A percentile compares a stretch with the other conserved stretches of the same genome.
Conservation (phyloP, 2,797 vertebrate genomes). For the Lindbergichthys nudifrons region DNA sequence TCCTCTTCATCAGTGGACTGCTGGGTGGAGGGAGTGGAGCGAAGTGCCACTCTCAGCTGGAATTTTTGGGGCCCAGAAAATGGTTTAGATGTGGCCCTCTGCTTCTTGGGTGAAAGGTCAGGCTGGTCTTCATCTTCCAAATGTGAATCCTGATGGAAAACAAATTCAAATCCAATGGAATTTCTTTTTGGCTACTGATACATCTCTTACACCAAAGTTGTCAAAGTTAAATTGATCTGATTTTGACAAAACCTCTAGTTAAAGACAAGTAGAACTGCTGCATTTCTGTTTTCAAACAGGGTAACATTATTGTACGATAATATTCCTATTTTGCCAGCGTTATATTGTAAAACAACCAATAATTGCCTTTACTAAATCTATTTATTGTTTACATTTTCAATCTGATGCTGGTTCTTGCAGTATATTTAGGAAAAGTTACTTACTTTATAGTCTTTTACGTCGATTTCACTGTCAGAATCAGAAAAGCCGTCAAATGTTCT, state of each 20-base stretch:
- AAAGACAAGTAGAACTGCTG: not conserved
- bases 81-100: slow-evolving; percentile 29
- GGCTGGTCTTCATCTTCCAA: slow-evolving; percentile 25
- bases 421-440: not conserved
- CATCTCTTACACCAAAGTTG: not conserved
- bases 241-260: not conserved
- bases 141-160: slow-evolving; percentile 42
- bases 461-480: slow-evolving; percentile 74
- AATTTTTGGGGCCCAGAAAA: slow-evolving; percentile 47
- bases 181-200: not conserved
- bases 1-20: slow-evolving; percentile 46
- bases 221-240: not conserved
- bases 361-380: not conserved
- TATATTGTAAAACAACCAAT: not conserved
- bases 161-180: not conserved
- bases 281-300: not conserved
- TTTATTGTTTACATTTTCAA: not conserved
- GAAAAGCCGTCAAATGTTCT: slow-evolving; percentile 81
- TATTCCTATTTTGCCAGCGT: not conserved
- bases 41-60: slow-evolving; percentile 77
- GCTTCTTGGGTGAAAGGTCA: slow-evolving; percentile 9
- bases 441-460: slow-evolving; percentile 48
- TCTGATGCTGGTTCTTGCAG: not conserved
- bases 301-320: not conserved
- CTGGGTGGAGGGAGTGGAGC: slow-evolving; percentile 6